Evolutionary conservation across 2,113 vertebrate genomes (phyloP).

Genomic region (Scomber japonicus): DNA sequence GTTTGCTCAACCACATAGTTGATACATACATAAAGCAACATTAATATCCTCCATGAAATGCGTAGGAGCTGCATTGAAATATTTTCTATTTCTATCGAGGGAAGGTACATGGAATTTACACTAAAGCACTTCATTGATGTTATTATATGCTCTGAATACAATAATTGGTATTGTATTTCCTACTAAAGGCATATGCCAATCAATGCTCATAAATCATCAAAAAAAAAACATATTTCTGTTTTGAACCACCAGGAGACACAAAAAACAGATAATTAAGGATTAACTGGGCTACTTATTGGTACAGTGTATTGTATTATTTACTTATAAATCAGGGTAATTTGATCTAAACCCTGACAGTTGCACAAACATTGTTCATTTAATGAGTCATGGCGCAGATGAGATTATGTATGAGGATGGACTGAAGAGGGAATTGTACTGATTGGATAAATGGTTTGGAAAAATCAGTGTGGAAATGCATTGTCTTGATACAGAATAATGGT

Average conservation of each 20-base stretch:
- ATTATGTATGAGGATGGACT: conserved; percentile 37
- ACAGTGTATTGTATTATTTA: conserved; percentile 2
- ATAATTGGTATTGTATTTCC: conserved; percentile 13
- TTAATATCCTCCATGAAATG: conserved; percentile 2
- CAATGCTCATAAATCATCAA: conserved; percentile 1
- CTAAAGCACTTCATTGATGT: not conserved
- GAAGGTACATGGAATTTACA: conserved; percentile 13
- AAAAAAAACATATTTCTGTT: not conserved
- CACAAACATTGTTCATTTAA: conserved; percentile 22
- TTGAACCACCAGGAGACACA: conserved; percentile 1
- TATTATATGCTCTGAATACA: conserved; percentile 3
- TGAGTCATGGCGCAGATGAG: conserved; percentile 22
- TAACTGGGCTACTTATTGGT: conserved; percentile 17
- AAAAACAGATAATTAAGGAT: conserved; percentile 2
- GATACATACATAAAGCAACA: not conserved
- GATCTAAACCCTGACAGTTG: conserved; percentile 14
- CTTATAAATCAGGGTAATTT: conserved; percentile 15
- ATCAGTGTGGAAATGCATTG: not conserved
- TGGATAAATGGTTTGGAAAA: conserved; percentile 29
- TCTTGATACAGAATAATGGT: not conserved
- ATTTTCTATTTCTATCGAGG: conserved; percentile 15
- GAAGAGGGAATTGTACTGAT: conserved; percentile 23
- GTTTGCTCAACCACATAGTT: not conserved
- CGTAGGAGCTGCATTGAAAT: not conserved
- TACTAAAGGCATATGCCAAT: conserved; percentile 7